These are phyloP conservation scores for Oegoconia quadripuncta DNA, from an alignment of 2,888 invertebrate genomes.

Conservation along the genomic window DNA sequence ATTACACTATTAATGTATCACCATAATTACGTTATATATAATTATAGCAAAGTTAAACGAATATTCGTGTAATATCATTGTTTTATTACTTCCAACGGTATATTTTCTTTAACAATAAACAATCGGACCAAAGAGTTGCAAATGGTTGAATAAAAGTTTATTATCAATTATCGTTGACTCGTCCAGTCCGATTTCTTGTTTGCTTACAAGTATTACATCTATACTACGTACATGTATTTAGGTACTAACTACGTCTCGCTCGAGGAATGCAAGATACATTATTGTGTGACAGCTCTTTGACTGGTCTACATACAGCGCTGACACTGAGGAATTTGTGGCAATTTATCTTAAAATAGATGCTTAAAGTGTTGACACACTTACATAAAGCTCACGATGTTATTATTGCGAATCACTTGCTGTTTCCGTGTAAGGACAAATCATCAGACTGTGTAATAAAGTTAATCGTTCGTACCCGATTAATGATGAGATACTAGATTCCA, in stretches of 20 bases:
- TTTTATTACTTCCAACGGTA: no score
- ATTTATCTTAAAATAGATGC: slow-evolving; percentile 19
- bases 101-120: no score
- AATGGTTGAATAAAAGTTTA: no score
- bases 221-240: background rate
- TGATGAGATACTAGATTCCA: slow-evolving; percentile 63
- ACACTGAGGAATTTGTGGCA: slow-evolving; percentile 54
- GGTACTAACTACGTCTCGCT: slow-evolving; percentile 19
- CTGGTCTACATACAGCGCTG: slow-evolving; percentile 47
- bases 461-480: slow-evolving; percentile 61
- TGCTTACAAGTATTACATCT: no score
- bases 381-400: background rate
- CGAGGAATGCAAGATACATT: slow-evolving; percentile 34
- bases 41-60: no score
- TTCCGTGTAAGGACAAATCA: slow-evolving; percentile 35
- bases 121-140: no score
- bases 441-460: slow-evolving; percentile 49
- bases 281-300: slow-evolving; percentile 48
- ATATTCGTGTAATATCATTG: no score
- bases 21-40: no score
- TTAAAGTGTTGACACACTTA: background rate
- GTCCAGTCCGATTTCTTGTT: no score
- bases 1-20: no score
- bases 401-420: slow-evolving; percentile 6
- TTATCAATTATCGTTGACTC: no score